Percentiles rank a stretch among this genome's conserved stretches.
phyloP scores from a whole-genome alignment of 1,140 invertebrate genomes.

The Hesperophylax magnus region DNA sequence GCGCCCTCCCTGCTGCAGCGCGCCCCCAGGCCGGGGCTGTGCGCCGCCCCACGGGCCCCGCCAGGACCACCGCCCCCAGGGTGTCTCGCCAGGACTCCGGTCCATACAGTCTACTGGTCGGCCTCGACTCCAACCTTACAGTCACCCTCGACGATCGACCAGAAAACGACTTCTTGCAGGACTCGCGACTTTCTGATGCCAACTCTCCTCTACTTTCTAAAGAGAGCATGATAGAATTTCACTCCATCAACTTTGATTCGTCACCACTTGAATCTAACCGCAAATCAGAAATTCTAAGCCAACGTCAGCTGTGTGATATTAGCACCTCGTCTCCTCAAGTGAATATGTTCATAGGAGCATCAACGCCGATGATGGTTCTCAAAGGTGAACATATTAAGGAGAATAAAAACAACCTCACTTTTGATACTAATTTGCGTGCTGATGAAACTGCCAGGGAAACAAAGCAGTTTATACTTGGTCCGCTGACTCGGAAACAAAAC shows the following conservation, averaged over 20 bases:
- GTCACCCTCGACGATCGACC: not conserved
- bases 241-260: conserved; percentile 42
- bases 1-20: conserved; percentile 36
- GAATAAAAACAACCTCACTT: no score
- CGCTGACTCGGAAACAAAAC: conserved; percentile 48
- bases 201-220: conserved; percentile 31
- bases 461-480: conserved; percentile 42
- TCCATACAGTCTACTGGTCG: conserved; percentile 72
- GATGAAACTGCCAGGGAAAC: not conserved
- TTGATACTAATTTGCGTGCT: not conserved
- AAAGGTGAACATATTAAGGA: no score
- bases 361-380: conserved; percentile 10
- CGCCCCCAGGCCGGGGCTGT: conserved; percentile 54
- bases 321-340: conserved; percentile 9
- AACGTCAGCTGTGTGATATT: conserved; percentile 3
- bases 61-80: conserved; percentile 28
- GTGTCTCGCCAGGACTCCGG: conserved; percentile 63
- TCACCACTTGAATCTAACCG: conserved; percentile 9
- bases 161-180: not conserved
- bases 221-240: conserved; percentile 49
- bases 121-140: conserved; percentile 59
- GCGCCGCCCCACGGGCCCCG: conserved; percentile 36
- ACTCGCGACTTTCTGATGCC: conserved; percentile 13
- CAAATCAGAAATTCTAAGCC: conserved; percentile 32
- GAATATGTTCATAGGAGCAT: not conserved